Conservation (phyloP, 2,888 invertebrate species). For the Sesamia inferens region DNA sequence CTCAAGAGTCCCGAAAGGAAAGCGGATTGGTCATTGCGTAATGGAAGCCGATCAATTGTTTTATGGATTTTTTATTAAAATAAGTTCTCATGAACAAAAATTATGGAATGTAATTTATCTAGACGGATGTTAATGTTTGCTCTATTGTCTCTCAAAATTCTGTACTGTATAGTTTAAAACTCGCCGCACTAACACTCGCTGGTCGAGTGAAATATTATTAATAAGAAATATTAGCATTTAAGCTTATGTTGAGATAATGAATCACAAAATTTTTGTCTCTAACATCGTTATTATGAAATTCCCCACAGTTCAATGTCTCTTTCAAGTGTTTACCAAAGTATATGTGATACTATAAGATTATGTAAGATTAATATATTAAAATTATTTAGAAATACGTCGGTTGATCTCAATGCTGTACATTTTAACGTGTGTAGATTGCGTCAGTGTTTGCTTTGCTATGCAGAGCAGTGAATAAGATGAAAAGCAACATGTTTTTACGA, state of each 20-base stretch:
- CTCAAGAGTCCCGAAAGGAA: conserved; percentile 11
- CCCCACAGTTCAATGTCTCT: conserved; percentile 14
- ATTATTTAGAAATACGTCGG: conserved; percentile 61
- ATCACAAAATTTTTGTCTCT: background rate
- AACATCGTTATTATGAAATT: background rate
- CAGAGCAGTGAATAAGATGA: conserved; percentile 20
- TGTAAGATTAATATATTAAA: conserved; percentile 61
- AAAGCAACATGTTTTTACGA: conserved; percentile 22
- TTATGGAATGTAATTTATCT: background rate
- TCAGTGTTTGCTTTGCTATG: conserved; percentile 23
- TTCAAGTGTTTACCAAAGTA: conserved; percentile 74
- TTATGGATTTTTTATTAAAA: conserved; percentile 2
- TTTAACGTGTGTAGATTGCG: conserved; percentile 32
- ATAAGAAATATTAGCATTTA: background rate
- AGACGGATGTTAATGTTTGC: no score
- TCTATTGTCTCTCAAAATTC: background rate
- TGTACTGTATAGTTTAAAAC: background rate
- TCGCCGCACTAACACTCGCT: conserved; percentile 13
- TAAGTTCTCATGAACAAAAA: conserved; percentile 11
- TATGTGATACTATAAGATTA: conserved; percentile 74
- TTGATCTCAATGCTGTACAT: conserved; percentile 76
- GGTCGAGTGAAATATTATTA: conserved; percentile 30
- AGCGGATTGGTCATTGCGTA: conserved; percentile 8
- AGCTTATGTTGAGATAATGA: background rate
- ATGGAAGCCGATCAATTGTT: conserved; percentile 16